These are phyloP conservation scores for Aphidius colemani DNA, from an alignment of 2,888 invertebrate species.

Conservation along the genomic window DNA sequence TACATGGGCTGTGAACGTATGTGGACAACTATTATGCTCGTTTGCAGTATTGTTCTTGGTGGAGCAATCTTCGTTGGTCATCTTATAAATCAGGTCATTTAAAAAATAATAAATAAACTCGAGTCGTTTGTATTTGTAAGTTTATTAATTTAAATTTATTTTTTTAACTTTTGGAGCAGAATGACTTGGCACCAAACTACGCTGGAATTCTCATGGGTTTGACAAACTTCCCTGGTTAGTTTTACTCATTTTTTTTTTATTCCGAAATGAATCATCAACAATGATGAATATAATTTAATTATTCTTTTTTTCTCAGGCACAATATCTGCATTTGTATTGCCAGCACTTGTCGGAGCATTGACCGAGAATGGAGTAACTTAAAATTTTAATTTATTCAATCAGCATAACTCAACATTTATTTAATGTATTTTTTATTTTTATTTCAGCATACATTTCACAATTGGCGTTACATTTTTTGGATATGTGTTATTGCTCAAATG, in stretches of 20 bases:
- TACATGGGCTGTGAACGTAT: constrained; percentile 49
- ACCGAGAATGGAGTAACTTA: constrained; percentile 47
- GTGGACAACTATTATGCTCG: constrained; percentile 42
- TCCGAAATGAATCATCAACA: too few species aligned
- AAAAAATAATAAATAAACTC: too few species aligned
- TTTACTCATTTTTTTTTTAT: too few species aligned
- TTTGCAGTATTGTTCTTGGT: constrained; percentile 46
- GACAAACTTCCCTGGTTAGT: constrained; percentile 47
- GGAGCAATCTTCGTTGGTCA: constrained; percentile 55
- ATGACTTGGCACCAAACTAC: constrained; percentile 55
- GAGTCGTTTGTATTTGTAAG: too few species aligned
- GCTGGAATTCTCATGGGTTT: constrained; percentile 57
- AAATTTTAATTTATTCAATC: constrained; percentile 1
- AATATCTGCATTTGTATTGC: constrained; percentile 52
- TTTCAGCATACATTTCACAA: constrained; percentile 49
- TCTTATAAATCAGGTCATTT: constrained; percentile 44
- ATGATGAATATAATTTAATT: too few species aligned
- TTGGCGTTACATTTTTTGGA: constrained; percentile 52
- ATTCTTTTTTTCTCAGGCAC: constrained; percentile 42
- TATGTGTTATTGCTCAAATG: constrained; percentile 44
- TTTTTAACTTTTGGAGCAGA: constrained; percentile 31
- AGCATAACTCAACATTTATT: neutral
- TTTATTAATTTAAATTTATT: too few species aligned
- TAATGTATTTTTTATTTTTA: neutral
- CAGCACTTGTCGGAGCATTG: constrained; percentile 49